Base-by-base conservation (phyloP, 2,888 invertebrate species). In the Latrodectus elegans region DNA sequence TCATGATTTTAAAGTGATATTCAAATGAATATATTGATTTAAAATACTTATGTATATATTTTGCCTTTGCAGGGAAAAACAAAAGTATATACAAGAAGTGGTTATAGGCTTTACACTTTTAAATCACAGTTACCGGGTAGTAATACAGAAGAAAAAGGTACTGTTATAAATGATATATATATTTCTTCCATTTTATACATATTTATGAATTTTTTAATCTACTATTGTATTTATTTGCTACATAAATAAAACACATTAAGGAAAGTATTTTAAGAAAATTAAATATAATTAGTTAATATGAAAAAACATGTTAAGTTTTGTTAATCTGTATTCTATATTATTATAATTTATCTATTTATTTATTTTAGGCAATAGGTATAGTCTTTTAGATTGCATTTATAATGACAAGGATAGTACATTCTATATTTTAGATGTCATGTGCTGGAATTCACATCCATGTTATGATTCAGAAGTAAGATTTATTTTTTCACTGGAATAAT, bases 301-400 rank as follows among this genome's bases (percentile, higher is more conserved):
- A 60, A 60, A 60, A 15, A 3, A 9, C 17, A 22, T 22, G 12
- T 22, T 68, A 49, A 51, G 12, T 49, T 15, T 15, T 72, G 12
- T 26, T 72, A 14, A 10, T 72, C 51, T 38, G 49, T 38, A 1
- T 51, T 72, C 49, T 49, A 4, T 72, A 15, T 22, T 9, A 71
- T 4, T 49, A 8, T 60, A 81, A 67, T 51, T 49, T 80, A 79
- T n/a, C 38, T 71, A 4, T 68, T 11, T 78, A 60, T 55, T 14
- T n/a, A 52, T 65, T 71, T 51, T 15, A 88, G 80, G 38, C 79
- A 11, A 8, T 76, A 78, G 22, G 9, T 89, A 94, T 90, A 95
- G 95, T 72, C 94, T 98, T 67, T 92, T 99, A 15, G 99, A 99
- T 92, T 96, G 97, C 91, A 94, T 99, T 89, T 96, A 94, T 93